Base-by-base conservation (phyloP, 2,113 vertebrate species). In the Engystomops pustulosus region DNA sequence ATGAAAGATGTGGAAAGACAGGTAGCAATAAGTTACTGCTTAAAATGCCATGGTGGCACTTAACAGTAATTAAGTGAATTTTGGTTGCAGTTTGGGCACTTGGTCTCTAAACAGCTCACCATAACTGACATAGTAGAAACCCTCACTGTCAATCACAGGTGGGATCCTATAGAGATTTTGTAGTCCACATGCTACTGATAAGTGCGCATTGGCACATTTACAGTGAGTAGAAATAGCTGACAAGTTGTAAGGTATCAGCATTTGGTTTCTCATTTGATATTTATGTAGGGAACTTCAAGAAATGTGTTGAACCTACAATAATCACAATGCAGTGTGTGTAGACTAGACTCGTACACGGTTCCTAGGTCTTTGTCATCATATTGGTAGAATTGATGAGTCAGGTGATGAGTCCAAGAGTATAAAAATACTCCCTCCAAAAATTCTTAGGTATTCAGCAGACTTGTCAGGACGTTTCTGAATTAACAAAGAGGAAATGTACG, bases 391-490 rank as follows among this genome's bases (percentile, higher is more conserved):
- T 77, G 74, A 58, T 77, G 74, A 77, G 49, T 55, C 74, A 77
- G 49, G 49, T 58, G 74, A 68, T 17, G 41, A 20, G n/a, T 44
- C 25, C 51, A 51, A 30, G 51, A 36, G 68, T 17, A 81, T 41
- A 81, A 23, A 80, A 71, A 58, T 58, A 36, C 36, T 55, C 38
- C 11, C n/a, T 36, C 3, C 67, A 71, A 55, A n/a, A 53, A 71
- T 81, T 71, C 69, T n/a, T 14, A 81, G 53, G 68, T 72, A 81
- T 71, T 81, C 34, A 55, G 32, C 49, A 44, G 30, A 72, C 49
- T 58, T 81, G 67, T 72, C 80, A 81, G 80, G 30, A 58, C 72
- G 68, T 81, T 72, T 58, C 34, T 27, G 49, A 58, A 81, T 81
- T 81, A 81, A 44, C 79, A 70, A 69, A 67, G 36, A 71, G 47